These are phyloP conservation scores for Heteromurus nitidus DNA, from an alignment of 2,888 invertebrate genomes.

Conservation along the genomic window DNA sequence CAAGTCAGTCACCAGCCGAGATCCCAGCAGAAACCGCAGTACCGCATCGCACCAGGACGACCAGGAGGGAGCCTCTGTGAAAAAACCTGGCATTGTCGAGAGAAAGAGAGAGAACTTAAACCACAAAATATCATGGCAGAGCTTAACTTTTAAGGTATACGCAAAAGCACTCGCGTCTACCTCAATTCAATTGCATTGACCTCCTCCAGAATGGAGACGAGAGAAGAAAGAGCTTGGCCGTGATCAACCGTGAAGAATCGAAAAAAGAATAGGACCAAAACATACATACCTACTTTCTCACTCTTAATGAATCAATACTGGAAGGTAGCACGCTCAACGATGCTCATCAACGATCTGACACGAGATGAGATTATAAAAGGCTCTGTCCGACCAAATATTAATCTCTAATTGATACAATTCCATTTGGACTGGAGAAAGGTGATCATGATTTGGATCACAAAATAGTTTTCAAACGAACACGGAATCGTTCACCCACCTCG, in stretches of 20 bases:
- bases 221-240: background rate
- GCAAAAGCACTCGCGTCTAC: background rate
- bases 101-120: slow-evolving; percentile 9
- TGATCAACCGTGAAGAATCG: slow-evolving; percentile 11
- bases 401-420: too few relatives aligned
- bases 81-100: slow-evolving; percentile 48
- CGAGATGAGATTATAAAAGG: too few relatives aligned
- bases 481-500: too few relatives aligned
- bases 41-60: slow-evolving; percentile 63
- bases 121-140: slow-evolving; percentile 13
- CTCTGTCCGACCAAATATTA: too few relatives aligned
- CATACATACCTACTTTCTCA: slow-evolving; percentile 18
- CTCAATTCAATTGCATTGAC: slow-evolving; percentile 16
- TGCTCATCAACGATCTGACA: too few relatives aligned
- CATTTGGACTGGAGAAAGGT: too few relatives aligned
- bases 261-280: slow-evolving; percentile 11
- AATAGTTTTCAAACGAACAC: too few relatives aligned
- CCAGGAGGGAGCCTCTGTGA: slow-evolving; percentile 59
- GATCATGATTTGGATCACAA: too few relatives aligned
- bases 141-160: slow-evolving; percentile 1
- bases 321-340: background rate
- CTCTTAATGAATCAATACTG: background rate
- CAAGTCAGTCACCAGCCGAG: slow-evolving; percentile 64
- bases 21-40: slow-evolving; percentile 67
- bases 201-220: background rate